These are phyloP conservation scores for Hippocampus comes DNA, from an alignment of 2,113 vertebrate genomes.

Conservation along the genomic window DNA sequence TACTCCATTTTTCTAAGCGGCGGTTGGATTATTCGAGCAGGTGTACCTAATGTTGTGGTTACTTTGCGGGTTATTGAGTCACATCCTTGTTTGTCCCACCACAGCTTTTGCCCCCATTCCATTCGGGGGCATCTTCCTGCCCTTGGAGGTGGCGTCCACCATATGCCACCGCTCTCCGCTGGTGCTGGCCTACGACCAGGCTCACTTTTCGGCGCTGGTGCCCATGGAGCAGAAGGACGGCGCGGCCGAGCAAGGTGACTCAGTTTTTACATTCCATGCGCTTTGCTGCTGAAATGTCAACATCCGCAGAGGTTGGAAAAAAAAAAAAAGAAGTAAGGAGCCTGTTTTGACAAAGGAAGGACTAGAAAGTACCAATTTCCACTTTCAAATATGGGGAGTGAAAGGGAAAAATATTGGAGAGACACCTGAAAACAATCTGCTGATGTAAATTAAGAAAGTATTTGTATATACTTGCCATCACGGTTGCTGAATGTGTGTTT, in stretches of 20 bases:
- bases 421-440: no score
- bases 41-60: neutral
- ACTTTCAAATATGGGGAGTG: no score
- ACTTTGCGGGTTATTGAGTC: neutral
- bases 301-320: no score
- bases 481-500: neutral
- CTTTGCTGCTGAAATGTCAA: no score
- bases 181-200: slow-evolving; percentile 94
- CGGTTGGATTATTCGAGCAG: neutral
- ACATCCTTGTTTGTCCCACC: neutral
- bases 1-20: no score
- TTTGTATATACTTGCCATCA: neutral
- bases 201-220: slow-evolving; percentile 95
- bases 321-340: no score
- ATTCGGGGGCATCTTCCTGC: slow-evolving; percentile 94
- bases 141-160: slow-evolving; percentile 86
- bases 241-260: slow-evolving; percentile 86
- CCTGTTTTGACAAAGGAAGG: no score
- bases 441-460: no score
- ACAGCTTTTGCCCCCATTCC: slow-evolving; percentile 95
- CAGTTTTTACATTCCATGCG: no score
- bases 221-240: slow-evolving; percentile 95
- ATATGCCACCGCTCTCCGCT: slow-evolving; percentile 91
- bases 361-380: no score
- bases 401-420: no score